Percentiles rank a stretch among this genome's conserved stretches.
Conservation (phyloP, 2,888 invertebrate species). For the Callyntrura sp. region DNA sequence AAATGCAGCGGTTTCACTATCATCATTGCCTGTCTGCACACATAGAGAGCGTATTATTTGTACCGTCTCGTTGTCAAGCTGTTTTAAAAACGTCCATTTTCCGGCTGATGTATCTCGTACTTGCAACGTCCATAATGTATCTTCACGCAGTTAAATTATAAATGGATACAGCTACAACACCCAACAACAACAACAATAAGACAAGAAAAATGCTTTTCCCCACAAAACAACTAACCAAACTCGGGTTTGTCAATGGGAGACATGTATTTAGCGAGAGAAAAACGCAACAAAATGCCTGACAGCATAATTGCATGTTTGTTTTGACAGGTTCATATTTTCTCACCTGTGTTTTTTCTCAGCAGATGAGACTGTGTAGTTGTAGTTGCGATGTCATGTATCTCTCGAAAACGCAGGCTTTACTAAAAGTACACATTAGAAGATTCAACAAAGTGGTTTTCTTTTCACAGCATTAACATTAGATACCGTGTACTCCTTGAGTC, state of each 20-base stretch:
- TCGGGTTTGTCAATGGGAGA: slow-evolving; percentile 43
- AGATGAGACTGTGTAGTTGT: too few species aligned
- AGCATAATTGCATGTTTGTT: slow-evolving; percentile 78
- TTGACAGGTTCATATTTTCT: slow-evolving; percentile 78
- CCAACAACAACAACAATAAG: background rate
- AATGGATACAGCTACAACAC: background rate
- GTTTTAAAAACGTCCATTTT: slow-evolving; percentile 51
- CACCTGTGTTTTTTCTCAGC: slow-evolving; percentile 61
- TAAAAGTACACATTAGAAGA: too few species aligned
- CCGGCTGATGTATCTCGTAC: slow-evolving; percentile 63
- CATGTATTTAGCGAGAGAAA: slow-evolving; percentile 34
- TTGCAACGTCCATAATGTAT: slow-evolving; percentile 55
- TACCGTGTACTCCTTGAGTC: too few species aligned
- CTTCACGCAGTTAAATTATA: slow-evolving; percentile 5
- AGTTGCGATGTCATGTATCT: too few species aligned
- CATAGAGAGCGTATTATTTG: too few species aligned
- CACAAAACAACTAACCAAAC: slow-evolving; percentile 15
- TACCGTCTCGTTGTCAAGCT: too few species aligned
- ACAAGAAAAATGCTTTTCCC: slow-evolving; percentile 19
- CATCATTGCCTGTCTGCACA: too few species aligned
- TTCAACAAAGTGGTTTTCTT: too few species aligned
- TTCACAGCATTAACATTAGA: too few species aligned
- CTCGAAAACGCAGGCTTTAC: too few species aligned
- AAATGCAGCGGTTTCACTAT: too few species aligned
- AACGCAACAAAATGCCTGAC: slow-evolving; percentile 65